Evolutionary conservation across 2,113 vertebrate genomes (phyloP).

Genomic region (Cochlearius cochlearius): DNA sequence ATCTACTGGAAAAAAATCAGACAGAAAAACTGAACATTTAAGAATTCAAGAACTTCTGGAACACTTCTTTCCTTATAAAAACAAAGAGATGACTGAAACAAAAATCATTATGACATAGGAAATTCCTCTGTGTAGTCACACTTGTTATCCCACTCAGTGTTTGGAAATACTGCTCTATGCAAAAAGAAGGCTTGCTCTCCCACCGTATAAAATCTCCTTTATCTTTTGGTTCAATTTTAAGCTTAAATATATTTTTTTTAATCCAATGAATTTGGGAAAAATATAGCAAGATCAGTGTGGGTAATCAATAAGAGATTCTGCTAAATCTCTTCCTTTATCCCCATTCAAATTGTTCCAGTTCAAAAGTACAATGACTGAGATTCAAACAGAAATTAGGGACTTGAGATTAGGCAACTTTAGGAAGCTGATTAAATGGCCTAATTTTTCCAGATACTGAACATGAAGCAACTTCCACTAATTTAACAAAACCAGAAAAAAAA

Average conservation of each 20-base stretch:
- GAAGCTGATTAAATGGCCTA: neutral
- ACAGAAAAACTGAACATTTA: neutral
- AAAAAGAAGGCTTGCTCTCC: neutral
- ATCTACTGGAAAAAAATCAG: neutral
- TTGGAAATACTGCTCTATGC: neutral
- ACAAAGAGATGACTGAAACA: neutral
- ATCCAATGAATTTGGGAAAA: neutral
- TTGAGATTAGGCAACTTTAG: neutral
- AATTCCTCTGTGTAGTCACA: neutral
- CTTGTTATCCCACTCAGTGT: neutral
- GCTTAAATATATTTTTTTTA: neutral
- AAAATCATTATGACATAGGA: neutral
- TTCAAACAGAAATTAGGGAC: neutral
- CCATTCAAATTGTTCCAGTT: neutral
- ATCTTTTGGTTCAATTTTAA: neutral
- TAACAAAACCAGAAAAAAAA: neutral
- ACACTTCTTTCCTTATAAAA: neutral
- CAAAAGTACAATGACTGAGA: neutral
- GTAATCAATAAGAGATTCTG: neutral
- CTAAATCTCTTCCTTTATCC: neutral
- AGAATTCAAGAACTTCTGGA: neutral
- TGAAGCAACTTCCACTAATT: neutral
- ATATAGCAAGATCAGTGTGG: neutral
- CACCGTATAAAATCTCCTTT: neutral
- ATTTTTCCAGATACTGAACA: neutral